A percentile compares a stretch with the other conserved stretches of the same genome.
These are phyloP conservation scores for Gulo gulo DNA, from an alignment of 2,113 vertebrate species.

Conservation along the genomic window DNA sequence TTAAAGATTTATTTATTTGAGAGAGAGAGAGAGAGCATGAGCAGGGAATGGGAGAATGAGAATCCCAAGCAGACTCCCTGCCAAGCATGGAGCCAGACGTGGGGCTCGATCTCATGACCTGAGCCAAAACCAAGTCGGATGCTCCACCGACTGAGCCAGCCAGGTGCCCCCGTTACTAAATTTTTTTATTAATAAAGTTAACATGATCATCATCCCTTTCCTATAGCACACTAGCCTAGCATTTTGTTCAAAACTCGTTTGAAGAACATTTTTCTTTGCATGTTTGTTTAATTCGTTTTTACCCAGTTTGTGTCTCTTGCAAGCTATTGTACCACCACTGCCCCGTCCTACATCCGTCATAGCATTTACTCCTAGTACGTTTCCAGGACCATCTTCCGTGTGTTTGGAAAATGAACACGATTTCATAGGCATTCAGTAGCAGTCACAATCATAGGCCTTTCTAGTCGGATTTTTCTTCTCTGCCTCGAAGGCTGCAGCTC, in stretches of 20 bases:
- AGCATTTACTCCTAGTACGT: not conserved
- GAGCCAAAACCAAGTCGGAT: not conserved
- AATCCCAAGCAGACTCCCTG: not conserved
- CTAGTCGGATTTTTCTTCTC: not conserved
- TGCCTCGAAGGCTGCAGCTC: not conserved
- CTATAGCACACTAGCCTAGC: not conserved
- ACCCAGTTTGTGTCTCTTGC: not conserved
- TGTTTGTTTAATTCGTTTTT: not conserved
- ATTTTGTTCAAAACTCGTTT: not conserved
- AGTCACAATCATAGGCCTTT: not conserved
- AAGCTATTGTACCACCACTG: not conserved
- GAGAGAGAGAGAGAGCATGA: too few species aligned
- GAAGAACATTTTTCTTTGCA: not conserved
- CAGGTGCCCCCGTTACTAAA: not conserved
- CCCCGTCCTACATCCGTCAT: not conserved
- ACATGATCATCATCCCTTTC: not conserved
- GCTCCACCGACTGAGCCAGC: not conserved
- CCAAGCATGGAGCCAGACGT: not conserved
- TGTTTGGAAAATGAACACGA: constrained; percentile 10
- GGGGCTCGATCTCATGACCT: not conserved
- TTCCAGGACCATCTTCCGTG: constrained; percentile 12
- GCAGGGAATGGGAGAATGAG: too few species aligned
- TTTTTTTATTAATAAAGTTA: constrained; percentile 14
- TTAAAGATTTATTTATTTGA: not conserved
- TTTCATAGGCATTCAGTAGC: constrained; percentile 16